A percentile compares a stretch with the other conserved stretches of the same genome.
phyloP scores from a whole-genome alignment of 2,797 vertebrate genomes.

The Amazona finschi region DNA sequence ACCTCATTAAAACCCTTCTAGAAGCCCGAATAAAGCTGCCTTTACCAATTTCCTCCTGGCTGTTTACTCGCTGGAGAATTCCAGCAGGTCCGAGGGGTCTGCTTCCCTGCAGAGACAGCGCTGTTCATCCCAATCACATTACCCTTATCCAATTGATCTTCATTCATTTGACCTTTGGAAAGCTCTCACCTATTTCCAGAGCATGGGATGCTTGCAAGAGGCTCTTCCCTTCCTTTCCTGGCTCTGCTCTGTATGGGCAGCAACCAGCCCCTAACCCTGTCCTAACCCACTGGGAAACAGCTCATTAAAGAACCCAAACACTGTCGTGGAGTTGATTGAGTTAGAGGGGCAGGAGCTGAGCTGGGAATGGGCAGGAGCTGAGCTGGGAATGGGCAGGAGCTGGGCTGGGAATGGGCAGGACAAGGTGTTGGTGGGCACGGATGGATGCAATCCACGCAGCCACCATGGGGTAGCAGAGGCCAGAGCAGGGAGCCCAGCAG shows the following conservation, averaged over 20 bases:
- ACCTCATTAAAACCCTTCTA: slow-evolving; percentile 5
- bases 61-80: slow-evolving; percentile 3
- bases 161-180: background rate
- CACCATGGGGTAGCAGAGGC: background rate
- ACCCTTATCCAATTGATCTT: background rate
- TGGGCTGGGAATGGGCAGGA: background rate
- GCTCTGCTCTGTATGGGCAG: background rate
- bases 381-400: background rate
- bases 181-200: background rate
- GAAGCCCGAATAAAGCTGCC: background rate
- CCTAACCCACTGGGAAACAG: rapidly evolving
- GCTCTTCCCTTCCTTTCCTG: background rate
- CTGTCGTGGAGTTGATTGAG: background rate
- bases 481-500: rapidly evolving
- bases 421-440: rapidly evolving
- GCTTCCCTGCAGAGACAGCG: background rate
- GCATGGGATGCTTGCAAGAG: rapidly evolving
- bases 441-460: rapidly evolving
- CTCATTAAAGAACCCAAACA: rapidly evolving
- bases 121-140: background rate
- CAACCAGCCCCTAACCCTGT: background rate
- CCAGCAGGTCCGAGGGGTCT: background rate
- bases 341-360: background rate
- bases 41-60: slow-evolving; percentile 23
- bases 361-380: background rate